These are phyloP conservation scores for Hoplodrina ambigua DNA, from an alignment of 2,888 invertebrate genomes.

Conservation along the genomic window DNA sequence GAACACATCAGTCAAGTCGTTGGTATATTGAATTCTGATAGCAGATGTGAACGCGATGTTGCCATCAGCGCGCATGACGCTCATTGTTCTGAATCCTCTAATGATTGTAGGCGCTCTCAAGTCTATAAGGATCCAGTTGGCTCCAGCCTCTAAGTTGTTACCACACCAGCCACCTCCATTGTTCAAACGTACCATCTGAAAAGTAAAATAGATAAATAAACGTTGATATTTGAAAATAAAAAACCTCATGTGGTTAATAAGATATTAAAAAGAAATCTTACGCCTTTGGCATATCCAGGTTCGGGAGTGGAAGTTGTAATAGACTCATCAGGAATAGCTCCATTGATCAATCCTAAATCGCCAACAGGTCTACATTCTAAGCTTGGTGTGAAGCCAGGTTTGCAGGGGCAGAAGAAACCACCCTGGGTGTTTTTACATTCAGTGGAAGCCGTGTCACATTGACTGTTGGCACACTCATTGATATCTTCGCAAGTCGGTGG, in stretches of 20 bases:
- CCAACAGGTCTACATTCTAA: slow-evolving; percentile 97
- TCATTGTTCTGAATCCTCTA: slow-evolving; percentile 97
- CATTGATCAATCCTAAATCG: slow-evolving; percentile 96
- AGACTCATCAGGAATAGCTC: slow-evolving; percentile 97
- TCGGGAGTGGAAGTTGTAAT: slow-evolving; percentile 96
- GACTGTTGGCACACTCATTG: slow-evolving; percentile 96
- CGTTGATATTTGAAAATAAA: not conserved
- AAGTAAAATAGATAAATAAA: slow-evolving; percentile 48
- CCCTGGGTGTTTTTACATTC: slow-evolving; percentile 97
- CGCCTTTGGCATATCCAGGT: slow-evolving; percentile 95
- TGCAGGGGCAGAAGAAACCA: slow-evolving; percentile 97
- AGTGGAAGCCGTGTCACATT: slow-evolving; percentile 97
- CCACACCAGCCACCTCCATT: slow-evolving; percentile 97
- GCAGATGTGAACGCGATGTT: slow-evolving; percentile 97
- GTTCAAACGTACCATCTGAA: slow-evolving; percentile 95
- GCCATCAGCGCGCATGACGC: slow-evolving; percentile 95
- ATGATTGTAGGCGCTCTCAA: slow-evolving; percentile 96
- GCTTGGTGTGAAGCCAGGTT: slow-evolving; percentile 95
- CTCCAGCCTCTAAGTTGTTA: slow-evolving; percentile 95
- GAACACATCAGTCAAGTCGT: slow-evolving; percentile 96
- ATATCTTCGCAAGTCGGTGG: slow-evolving; percentile 97
- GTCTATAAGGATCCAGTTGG: slow-evolving; percentile 97
- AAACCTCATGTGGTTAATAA: not conserved
- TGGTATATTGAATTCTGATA: slow-evolving; percentile 96
- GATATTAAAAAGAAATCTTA: slow-evolving; percentile 77